A percentile compares a stretch with the other conserved stretches of the same genome.
These are phyloP conservation scores for Oegoconia quadripuncta DNA, from an alignment of 2,888 invertebrate species.

Conservation along the genomic window DNA sequence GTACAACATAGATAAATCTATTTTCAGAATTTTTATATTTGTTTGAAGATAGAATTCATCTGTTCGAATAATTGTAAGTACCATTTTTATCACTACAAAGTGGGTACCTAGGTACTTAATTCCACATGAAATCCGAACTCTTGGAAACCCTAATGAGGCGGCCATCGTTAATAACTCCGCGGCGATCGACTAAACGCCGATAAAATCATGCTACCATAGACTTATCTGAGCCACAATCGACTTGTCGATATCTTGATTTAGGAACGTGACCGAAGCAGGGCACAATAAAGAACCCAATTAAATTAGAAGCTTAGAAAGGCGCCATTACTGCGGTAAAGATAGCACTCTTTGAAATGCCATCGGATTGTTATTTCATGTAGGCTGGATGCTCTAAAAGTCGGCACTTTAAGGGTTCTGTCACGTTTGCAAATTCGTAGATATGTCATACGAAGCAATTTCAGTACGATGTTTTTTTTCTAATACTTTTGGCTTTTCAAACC, in stretches of 20 bases:
- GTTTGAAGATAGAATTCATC: too few relatives aligned
- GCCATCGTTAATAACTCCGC: conserved; percentile 45
- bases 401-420: too few relatives aligned
- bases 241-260: conserved; percentile 42
- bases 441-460: too few relatives aligned
- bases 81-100: too few relatives aligned
- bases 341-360: conserved; percentile 3
- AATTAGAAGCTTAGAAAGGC: conserved; percentile 11
- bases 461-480: too few relatives aligned
- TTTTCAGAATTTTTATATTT: too few relatives aligned
- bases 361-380: background rate
- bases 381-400: too few relatives aligned
- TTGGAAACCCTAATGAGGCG: conserved; percentile 9
- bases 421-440: too few relatives aligned
- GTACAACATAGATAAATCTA: too few relatives aligned
- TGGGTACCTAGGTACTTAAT: too few relatives aligned
- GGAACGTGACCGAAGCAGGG: conserved; percentile 18
- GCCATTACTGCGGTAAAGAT: conserved; percentile 1
- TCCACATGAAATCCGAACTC: background rate
- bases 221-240: conserved; percentile 48
- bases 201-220: conserved; percentile 50
- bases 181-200: conserved; percentile 45
- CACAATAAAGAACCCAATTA: conserved; percentile 18
- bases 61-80: too few relatives aligned
- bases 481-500: too few relatives aligned